These are phyloP conservation scores for Oscheius sp. DNA, from an alignment of 2,888 invertebrate genomes.

Conservation along the genomic window DNA sequence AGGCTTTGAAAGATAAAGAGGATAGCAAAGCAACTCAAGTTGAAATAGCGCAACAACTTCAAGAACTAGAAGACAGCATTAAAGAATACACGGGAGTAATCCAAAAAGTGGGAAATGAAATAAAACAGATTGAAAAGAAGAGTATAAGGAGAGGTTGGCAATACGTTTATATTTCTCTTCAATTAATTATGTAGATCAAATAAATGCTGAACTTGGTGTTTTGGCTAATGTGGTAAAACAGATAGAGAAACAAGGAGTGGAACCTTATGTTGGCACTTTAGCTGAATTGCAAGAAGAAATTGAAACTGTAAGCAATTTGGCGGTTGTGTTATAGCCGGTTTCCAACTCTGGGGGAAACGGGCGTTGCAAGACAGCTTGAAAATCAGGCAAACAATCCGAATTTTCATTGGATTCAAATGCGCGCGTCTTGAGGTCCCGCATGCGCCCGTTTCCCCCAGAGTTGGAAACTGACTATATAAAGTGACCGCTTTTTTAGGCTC, in stretches of 20 bases:
- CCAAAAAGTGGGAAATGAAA: background rate
- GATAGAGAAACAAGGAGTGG: background rate
- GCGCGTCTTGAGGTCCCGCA: no score
- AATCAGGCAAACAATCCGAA: no score
- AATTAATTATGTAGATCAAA: conserved; percentile 1
- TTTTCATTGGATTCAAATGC: no score
- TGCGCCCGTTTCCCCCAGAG: no score
- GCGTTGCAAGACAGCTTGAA: no score
- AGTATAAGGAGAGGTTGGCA: background rate
- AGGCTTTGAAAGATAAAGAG: conserved; percentile 9
- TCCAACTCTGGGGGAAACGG: no score
- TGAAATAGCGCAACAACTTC: conserved; percentile 16
- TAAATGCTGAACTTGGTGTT: background rate
- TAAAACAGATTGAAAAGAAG: background rate
- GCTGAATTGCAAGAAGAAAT: background rate
- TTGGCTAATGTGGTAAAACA: background rate
- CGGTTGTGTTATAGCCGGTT: no score
- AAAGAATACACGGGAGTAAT: background rate
- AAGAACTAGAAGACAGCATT: background rate
- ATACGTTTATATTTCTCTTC: background rate
- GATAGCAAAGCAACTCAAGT: conserved; percentile 21
- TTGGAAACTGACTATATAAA: no score
- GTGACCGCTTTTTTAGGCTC: background rate
- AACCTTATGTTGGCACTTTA: background rate
- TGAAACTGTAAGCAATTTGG: background rate